phyloP scores from a whole-genome alignment of 2,797 vertebrate genomes.

The Rhadinocentrus ornatus region DNA sequence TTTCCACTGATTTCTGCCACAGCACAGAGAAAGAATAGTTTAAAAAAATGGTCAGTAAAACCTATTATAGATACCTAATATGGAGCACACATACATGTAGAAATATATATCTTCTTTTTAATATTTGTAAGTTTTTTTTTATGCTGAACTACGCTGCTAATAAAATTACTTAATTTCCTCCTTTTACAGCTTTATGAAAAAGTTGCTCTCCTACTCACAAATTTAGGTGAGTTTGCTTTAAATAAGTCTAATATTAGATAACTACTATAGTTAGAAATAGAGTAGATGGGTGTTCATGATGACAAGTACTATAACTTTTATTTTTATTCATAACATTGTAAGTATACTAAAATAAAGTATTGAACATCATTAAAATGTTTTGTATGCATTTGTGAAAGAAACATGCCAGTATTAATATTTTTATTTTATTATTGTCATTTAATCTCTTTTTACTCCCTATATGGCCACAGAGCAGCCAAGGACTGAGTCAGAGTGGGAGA shows the following conservation, averaged over 20 bases:
- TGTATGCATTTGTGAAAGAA: background rate
- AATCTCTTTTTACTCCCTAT: background rate
- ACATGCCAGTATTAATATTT: background rate
- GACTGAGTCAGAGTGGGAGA: slow-evolving; percentile 95
- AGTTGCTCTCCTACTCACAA: slow-evolving; percentile 93
- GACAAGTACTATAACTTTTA: background rate
- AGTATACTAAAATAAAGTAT: background rate
- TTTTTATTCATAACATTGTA: background rate
- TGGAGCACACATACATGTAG: background rate
- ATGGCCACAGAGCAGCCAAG: slow-evolving; percentile 91
- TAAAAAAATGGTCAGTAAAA: background rate
- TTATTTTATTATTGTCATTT: background rate
- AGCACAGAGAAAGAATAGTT: background rate
- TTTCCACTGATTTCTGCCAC: background rate
- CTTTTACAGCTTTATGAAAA: slow-evolving; percentile 93
- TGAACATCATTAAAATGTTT: background rate
- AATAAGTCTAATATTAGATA: background rate
- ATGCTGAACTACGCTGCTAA: background rate
- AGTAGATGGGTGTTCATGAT: background rate
- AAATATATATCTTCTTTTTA: background rate
- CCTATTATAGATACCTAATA: background rate
- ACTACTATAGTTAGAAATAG: background rate
- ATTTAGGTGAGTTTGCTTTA: slow-evolving; percentile 88
- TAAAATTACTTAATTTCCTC: background rate
- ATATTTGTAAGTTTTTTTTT: background rate